Evolutionary conservation across 2,797 vertebrate species (phyloP).

Genomic region (Florisuga fusca): DNA sequence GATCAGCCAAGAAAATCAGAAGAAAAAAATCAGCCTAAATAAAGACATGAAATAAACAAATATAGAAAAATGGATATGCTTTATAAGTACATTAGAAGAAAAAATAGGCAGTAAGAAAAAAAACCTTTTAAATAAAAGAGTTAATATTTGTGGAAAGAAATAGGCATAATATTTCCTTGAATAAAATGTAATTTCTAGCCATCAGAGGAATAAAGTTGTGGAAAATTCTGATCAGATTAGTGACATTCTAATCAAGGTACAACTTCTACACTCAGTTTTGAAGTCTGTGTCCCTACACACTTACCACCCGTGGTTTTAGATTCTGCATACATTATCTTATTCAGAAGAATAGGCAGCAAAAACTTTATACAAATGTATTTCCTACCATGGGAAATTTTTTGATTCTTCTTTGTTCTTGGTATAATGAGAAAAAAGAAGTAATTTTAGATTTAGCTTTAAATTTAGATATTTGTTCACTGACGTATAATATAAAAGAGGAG

Average conservation of each 20-base stretch:
- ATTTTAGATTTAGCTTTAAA: background rate
- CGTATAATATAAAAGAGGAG: background rate
- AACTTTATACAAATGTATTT: background rate
- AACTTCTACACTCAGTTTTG: background rate
- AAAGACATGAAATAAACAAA: background rate
- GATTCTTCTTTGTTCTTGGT: background rate
- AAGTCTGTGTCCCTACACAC: background rate
- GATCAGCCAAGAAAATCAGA: background rate
- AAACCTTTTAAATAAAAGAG: background rate
- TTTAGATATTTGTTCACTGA: background rate
- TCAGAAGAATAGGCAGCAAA: background rate
- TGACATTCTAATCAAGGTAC: background rate
- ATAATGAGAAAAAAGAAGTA: background rate
- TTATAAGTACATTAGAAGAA: background rate
- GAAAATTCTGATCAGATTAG: background rate
- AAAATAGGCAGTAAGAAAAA: background rate
- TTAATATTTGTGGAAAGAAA: background rate
- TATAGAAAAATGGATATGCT: background rate
- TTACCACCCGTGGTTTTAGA: background rate
- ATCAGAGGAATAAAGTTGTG: background rate
- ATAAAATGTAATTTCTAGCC: background rate
- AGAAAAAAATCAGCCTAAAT: background rate
- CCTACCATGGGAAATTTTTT: background rate
- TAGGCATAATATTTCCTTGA: background rate
- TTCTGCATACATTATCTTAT: background rate